Percentiles rank a stretch among this genome's conserved stretches.
phyloP scores from a whole-genome alignment of 2,888 invertebrate species.

The Xestia c-nigrum region DNA sequence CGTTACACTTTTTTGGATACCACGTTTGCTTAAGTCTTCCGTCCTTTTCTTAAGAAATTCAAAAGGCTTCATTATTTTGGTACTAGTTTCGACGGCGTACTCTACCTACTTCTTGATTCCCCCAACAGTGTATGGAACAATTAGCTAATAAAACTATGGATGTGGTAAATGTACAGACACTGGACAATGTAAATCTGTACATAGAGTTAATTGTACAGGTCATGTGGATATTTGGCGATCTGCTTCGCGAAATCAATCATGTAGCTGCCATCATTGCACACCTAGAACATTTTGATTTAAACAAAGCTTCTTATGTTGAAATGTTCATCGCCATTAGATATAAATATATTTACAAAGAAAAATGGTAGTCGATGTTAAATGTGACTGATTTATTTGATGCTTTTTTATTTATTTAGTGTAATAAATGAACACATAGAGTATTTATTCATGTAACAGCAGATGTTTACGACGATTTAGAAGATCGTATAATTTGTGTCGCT shows the following conservation, averaged over 20 bases:
- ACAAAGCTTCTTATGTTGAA: constrained; percentile 79
- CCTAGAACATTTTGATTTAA: constrained; percentile 79
- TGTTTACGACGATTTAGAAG: constrained; percentile 68
- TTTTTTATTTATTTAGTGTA: constrained; percentile 78
- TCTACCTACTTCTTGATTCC: constrained; percentile 67
- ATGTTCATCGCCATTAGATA: constrained; percentile 78
- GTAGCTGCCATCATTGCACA: constrained; percentile 80
- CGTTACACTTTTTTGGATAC: constrained; percentile 78
- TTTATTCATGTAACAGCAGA: constrained; percentile 74
- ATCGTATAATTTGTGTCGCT: constrained; percentile 82
- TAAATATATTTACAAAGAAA: constrained; percentile 85
- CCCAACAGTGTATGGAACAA: constrained; percentile 74
- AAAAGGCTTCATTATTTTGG: constrained; percentile 68
- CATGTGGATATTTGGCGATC: constrained; percentile 91
- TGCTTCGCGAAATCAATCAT: constrained; percentile 83
- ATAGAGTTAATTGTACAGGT: constrained; percentile 88
- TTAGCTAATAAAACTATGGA: constrained; percentile 71
- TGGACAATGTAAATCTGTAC: constrained; percentile 81
- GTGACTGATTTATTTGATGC: constrained; percentile 79
- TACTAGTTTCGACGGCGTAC: constrained; percentile 65
- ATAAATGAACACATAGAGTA: constrained; percentile 71
- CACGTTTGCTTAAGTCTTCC: constrained; percentile 88
- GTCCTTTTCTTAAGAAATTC: constrained; percentile 84
- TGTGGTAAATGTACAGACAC: constrained; percentile 78
- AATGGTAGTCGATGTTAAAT: constrained; percentile 85